A percentile compares a stretch with the other conserved stretches of the same genome.
phyloP scores from a whole-genome alignment of 1,140 invertebrate species.

The Meloidogyne hapla region DNA sequence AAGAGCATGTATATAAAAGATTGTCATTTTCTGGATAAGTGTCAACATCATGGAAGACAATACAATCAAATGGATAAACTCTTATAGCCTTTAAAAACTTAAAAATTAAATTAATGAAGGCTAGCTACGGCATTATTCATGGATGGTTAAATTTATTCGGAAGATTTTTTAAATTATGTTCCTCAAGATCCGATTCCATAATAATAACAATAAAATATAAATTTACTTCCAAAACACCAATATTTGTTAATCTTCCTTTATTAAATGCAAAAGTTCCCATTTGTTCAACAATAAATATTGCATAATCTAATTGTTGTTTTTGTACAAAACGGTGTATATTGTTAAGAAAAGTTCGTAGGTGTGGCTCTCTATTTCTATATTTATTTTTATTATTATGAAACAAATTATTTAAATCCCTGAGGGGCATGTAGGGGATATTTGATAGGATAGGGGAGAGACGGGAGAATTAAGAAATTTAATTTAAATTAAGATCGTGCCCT shows the following conservation, averaged over 20 bases:
- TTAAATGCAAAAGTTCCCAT: slow-evolving; percentile 43
- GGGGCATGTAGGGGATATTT: no score
- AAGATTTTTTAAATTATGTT: no score
- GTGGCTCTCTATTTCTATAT: slow-evolving; percentile 47
- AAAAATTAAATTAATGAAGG: slow-evolving; percentile 74
- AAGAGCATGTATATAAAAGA: slow-evolving; percentile 82
- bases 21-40: slow-evolving; percentile 81
- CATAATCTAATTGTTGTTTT: slow-evolving; percentile 76
- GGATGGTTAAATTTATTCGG: no score
- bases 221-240: background rate
- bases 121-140: no score
- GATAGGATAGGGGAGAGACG: no score
- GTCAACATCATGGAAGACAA: slow-evolving; percentile 71
- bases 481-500: no score
- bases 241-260: background rate
- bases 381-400: background rate
- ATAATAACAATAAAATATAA: slow-evolving; percentile 58
- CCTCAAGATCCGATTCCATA: no score
- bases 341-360: slow-evolving; percentile 58
- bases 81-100: background rate
- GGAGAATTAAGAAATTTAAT: no score
- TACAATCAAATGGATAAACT: slow-evolving; percentile 37
- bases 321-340: slow-evolving; percentile 57
- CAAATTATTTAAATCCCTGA: no score
- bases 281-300: slow-evolving; percentile 88